Base-by-base conservation (phyloP, 2,113 vertebrate species). In the Saguinus midas region DNA sequence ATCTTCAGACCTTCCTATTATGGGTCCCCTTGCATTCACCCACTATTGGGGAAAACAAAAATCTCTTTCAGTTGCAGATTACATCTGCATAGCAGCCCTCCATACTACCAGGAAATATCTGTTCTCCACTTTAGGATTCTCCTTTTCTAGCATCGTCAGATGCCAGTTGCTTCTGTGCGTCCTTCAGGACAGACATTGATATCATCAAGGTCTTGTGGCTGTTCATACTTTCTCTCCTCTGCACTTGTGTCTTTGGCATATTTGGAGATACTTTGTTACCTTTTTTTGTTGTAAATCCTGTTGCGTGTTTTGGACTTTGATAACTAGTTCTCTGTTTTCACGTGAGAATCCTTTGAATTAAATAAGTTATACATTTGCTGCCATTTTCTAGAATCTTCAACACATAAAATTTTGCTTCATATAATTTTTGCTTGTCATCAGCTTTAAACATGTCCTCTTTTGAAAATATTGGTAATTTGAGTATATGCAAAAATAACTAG, bases 1-100 rank as follows among this genome's bases (percentile, higher is more conserved):
- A 17, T 25, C 5, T 1, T 82, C 40, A 8, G 10, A 37, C 0
- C 27, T 66, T 68, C 35, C 12, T 58, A 16, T 1, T 1, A 0
- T 43, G 21, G 29, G 20, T 29, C 20, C 27, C 52, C n/a, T 64
- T 29, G 20, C 23, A 32, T 32, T 82, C 0, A 9, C 3, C 3
- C 23, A 48, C 50, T 11, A 1, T 0, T 35, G 27, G 43, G 81
- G 27, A 76, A 57, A 11, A 16, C 7, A 70, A 85, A 68, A 58
- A 79, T 0, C 1, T n/a, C n/a, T 35, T 13, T 50, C 21, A n/a
- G 4, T 9, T 73, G 87, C 58, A 78, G 29, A 45, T 8, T 7
- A 5, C 61, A 1, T 64, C 78, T 52, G 78, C 43, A 37, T 1
- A 45, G 18, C 16, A 8, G 23, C 32, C 50, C 17, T 68, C 21